Evolutionary conservation across 1,140 invertebrate species (phyloP), one percentile per base, ranked within the genome.

Genomic region (Apis florea): DNA sequence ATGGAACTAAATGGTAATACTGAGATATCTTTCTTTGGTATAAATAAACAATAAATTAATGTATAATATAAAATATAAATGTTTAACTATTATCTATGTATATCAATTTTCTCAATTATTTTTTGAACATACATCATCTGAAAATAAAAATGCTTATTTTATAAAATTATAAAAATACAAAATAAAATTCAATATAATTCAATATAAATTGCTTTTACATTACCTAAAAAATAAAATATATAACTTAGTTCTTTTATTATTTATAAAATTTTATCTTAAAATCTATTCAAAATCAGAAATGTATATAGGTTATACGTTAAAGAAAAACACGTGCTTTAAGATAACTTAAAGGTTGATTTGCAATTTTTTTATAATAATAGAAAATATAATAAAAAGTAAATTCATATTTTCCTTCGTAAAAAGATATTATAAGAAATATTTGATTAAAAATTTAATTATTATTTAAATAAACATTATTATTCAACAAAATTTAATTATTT

Each of bases 71-170:
- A 58, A 67, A 56, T 58, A 4, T 9, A 49, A 21, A 58, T 4
- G 21, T 80, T 56, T 19, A 56, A 49, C 8, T 67, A 81, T 81
- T 81, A 80, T 74, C 79, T 80, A 24, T 81, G 3, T 51, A 66
- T 3, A n/a, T 81, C 4, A 56, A 59, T 67, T 24, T 64, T 21
- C 26, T 56, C 51, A 26, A 73, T 66, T 58, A 40, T 26, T 74
- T 64, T 49, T n/a, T 56, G 53, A 47, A 53, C 51, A 19, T 58
- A 11, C 61, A 80, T 75, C 12, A 75, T 81, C 71, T 75, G 21
- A 75, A 81, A 75, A 19, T 24, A 21, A 67, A 51, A 75, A 51
- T 21, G 5, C 9, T 51, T 17, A 19, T 24, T 31, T n/a, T 73
- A n/a, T 49, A 40, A 40, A 40, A 40, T 54, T 49, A 40, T 10